phyloP scores from a whole-genome alignment of 2,113 vertebrate species.

The Poecilia latipinna region DNA sequence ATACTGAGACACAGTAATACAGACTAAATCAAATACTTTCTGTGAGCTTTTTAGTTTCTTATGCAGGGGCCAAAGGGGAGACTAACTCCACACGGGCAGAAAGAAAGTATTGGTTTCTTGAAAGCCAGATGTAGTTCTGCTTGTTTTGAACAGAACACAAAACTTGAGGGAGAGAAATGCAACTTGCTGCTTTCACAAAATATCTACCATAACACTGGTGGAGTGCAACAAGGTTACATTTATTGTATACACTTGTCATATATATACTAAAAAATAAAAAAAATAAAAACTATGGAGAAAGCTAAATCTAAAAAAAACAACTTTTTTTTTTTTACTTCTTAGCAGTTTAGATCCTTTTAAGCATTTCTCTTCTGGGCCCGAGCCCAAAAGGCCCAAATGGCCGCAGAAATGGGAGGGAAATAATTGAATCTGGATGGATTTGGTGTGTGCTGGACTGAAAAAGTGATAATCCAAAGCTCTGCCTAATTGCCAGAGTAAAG shows the following conservation, averaged over 20 bases:
- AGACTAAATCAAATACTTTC: conserved; percentile 42
- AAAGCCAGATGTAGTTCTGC: conserved; percentile 27
- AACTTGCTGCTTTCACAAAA: conserved; percentile 57
- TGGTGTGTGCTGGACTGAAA: conserved; percentile 57
- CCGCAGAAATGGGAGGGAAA: conserved; percentile 56
- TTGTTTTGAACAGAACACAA: conserved; percentile 20
- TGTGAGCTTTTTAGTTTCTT: conserved; percentile 37
- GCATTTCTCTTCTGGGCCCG: conserved; percentile 38
- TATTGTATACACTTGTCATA: conserved; percentile 64
- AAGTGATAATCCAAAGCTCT: conserved; percentile 71
- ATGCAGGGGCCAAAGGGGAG: conserved; percentile 33
- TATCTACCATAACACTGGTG: conserved; percentile 52
- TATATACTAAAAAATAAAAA: neutral
- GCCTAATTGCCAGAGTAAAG: conserved; percentile 77
- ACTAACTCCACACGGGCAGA: conserved; percentile 15
- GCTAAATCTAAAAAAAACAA: neutral
- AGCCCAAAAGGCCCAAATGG: conserved; percentile 58
- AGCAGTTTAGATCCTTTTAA: conserved; percentile 42
- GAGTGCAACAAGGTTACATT: conserved; percentile 45
- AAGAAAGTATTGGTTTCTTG: conserved; percentile 40
- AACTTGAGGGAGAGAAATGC: conserved; percentile 33
- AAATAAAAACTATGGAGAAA: neutral
- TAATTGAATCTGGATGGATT: conserved; percentile 74
- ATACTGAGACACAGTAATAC: conserved; percentile 33
- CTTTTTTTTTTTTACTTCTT: conserved; percentile 42